Percentiles rank a stretch among this genome's conserved stretches.
These are phyloP conservation scores for Pelobates fuscus DNA, from an alignment of 2,113 vertebrate genomes.

Conservation along the genomic window DNA sequence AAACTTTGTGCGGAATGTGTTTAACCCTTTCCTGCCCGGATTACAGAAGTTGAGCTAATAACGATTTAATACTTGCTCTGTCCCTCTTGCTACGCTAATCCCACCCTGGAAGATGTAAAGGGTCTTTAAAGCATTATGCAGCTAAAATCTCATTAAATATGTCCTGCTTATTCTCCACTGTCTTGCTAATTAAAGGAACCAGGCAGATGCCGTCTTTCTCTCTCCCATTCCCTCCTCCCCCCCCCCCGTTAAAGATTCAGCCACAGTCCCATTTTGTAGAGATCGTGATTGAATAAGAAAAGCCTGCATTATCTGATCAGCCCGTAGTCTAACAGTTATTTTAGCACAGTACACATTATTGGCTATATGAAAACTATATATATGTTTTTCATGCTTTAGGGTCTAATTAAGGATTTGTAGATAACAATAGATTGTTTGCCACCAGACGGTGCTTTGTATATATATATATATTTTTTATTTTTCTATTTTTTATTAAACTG, in stretches of 20 bases:
- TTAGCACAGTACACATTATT: too few relatives aligned
- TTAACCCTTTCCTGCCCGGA: slow-evolving; percentile 16
- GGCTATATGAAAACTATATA: too few relatives aligned
- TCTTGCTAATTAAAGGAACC: slow-evolving; percentile 30
- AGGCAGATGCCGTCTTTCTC: slow-evolving; percentile 30
- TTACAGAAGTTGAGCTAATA: slow-evolving; percentile 4
- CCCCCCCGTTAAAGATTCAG: background rate
- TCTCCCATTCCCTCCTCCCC: background rate
- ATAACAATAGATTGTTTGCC: too few relatives aligned
- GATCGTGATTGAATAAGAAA: background rate
- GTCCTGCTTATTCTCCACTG: slow-evolving; percentile 41
- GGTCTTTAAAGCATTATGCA: slow-evolving; percentile 39
- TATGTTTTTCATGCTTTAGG: too few relatives aligned
- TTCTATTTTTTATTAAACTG: too few relatives aligned
- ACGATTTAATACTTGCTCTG: slow-evolving; percentile 13
- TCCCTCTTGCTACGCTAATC: slow-evolving; percentile 25
- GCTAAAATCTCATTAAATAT: slow-evolving; percentile 45
- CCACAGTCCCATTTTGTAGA: background rate
- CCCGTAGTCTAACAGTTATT: too few relatives aligned
- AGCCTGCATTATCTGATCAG: too few relatives aligned
- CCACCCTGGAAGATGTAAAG: slow-evolving; percentile 35
- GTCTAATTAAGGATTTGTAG: too few relatives aligned
- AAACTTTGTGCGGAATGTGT: background rate
- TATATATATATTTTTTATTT: too few relatives aligned
- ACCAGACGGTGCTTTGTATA: too few relatives aligned